Evolutionary conservation across 2,797 vertebrate genomes (phyloP).

Genomic region (Protosalanx chinensis): DNA sequence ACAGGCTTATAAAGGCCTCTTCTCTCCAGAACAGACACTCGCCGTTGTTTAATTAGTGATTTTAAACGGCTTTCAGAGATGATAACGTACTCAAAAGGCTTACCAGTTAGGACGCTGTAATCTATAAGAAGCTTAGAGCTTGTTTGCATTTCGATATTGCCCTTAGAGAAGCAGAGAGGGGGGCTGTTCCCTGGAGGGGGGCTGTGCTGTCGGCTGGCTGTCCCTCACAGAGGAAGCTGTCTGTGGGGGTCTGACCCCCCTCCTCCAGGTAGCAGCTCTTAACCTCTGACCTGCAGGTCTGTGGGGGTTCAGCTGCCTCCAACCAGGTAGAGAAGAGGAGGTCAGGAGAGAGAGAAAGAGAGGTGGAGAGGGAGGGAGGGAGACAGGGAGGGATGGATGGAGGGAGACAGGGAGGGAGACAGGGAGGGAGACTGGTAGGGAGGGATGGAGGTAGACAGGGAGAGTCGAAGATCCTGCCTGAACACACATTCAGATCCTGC

Average conservation of each 20-base stretch:
- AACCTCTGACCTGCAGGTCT: slow-evolving; percentile 26
- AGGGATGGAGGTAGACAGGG: no score
- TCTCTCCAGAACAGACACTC: slow-evolving; percentile 19
- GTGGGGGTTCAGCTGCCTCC: slow-evolving; percentile 10
- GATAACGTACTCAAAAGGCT: background rate
- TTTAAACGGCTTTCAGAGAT: slow-evolving; percentile 31
- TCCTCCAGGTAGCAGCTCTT: slow-evolving; percentile 15
- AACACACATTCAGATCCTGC: background rate
- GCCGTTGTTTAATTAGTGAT: slow-evolving; percentile 42
- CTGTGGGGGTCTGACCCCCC: background rate
- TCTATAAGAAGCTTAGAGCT: slow-evolving; percentile 26
- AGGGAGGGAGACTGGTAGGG: no score
- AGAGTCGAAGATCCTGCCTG: background rate
- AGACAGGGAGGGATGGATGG: no score
- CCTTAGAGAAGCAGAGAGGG: background rate
- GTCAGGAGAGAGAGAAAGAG: slow-evolving; percentile 18
- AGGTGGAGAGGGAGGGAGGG: no score
- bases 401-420: no score
- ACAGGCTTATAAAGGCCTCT: slow-evolving; percentile 3
- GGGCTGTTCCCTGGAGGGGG: no score
- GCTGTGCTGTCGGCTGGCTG: background rate
- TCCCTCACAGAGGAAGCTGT: background rate
- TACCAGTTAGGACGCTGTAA: slow-evolving; percentile 20
- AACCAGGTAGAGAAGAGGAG: slow-evolving; percentile 22
- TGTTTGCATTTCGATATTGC: slow-evolving; percentile 22